A percentile compares a stretch with the other conserved stretches of the same genome.
These are phyloP conservation scores for Sebastes umbrosus DNA, from an alignment of 2,797 vertebrate genomes.

Conservation along the genomic window DNA sequence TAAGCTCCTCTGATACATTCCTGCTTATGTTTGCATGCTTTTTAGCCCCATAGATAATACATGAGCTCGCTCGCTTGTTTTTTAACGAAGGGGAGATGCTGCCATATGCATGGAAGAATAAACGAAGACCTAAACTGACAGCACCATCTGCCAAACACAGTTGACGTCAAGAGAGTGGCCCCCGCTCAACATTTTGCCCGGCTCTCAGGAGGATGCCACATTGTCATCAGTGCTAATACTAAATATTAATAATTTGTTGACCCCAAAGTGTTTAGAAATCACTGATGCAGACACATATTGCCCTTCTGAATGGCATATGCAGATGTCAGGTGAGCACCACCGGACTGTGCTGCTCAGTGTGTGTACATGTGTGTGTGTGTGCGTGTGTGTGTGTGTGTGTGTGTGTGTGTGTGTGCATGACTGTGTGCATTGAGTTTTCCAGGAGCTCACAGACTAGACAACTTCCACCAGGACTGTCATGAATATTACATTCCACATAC, in stretches of 20 bases:
- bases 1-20: constrained; percentile 85
- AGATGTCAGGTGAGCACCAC: constrained; percentile 84
- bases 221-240: constrained; percentile 84
- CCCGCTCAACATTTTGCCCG: constrained; percentile 77
- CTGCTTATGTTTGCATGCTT: constrained; percentile 85
- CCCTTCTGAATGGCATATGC: constrained; percentile 85
- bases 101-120: constrained; percentile 88
- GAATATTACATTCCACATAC: constrained; percentile 82
- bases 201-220: constrained; percentile 81
- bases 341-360: constrained; percentile 56
- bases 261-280: constrained; percentile 87
- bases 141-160: constrained; percentile 90
- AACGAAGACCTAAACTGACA: constrained; percentile 88
- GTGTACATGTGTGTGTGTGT: constrained; percentile 25
- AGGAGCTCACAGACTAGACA: constrained; percentile 68
- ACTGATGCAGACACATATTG: constrained; percentile 82
- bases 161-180: constrained; percentile 82
- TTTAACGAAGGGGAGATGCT: constrained; percentile 83
- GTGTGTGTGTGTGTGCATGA: constrained; percentile 15
- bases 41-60: constrained; percentile 90
- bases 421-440: constrained; percentile 63
- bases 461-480: constrained; percentile 79
- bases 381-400: constrained; percentile 47
- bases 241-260: constrained; percentile 87
- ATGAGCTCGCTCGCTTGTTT: constrained; percentile 82